A percentile compares a stretch with the other conserved stretches of the same genome.
Evolutionary conservation across 2,888 invertebrate genomes (phyloP).

Genomic region (Calameuta filiformis): DNA sequence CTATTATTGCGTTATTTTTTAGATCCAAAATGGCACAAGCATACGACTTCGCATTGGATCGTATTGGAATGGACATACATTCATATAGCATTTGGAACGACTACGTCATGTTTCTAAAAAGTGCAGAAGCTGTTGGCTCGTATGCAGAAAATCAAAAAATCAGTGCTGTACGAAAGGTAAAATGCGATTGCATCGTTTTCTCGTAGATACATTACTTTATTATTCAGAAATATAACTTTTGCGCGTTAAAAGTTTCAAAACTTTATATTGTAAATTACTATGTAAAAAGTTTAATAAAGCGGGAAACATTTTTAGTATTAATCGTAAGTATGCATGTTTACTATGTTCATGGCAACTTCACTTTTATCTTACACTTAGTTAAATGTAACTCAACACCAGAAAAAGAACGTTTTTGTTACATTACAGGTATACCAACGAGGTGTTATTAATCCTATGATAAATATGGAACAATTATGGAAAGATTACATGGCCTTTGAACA

Average conservation of each 20-base stretch:
- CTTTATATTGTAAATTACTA: conserved; percentile 1
- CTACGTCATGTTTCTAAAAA: conserved; percentile 95
- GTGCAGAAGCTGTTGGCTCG: conserved; percentile 96
- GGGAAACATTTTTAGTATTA: not conserved
- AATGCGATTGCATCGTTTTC: not conserved
- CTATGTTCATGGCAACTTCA: not conserved
- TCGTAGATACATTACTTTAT: not conserved
- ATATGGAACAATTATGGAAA: conserved; percentile 96
- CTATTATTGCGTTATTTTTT: conserved; percentile 39
- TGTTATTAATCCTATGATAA: conserved; percentile 95
- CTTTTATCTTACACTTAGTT: not conserved
- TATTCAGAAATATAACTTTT: not conserved
- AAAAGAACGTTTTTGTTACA: not conserved
- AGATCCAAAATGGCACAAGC: conserved; percentile 99
- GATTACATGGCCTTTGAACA: conserved; percentile 98
- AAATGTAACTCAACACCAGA: not conserved
- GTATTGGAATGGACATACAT: conserved; percentile 98
- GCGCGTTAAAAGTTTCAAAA: not conserved
- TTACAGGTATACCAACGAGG: conserved; percentile 91
- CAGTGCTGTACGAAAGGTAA: conserved; percentile 93
- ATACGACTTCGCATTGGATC: conserved; percentile 98
- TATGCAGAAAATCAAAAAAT: conserved; percentile 99
- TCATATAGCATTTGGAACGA: conserved; percentile 98
- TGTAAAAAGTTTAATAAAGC: not conserved
- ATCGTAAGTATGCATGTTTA: not conserved